Percentiles rank a stretch among this genome's conserved stretches.
phyloP scores from a whole-genome alignment of 1,140 invertebrate species.

The Bombus terrestris region DNA sequence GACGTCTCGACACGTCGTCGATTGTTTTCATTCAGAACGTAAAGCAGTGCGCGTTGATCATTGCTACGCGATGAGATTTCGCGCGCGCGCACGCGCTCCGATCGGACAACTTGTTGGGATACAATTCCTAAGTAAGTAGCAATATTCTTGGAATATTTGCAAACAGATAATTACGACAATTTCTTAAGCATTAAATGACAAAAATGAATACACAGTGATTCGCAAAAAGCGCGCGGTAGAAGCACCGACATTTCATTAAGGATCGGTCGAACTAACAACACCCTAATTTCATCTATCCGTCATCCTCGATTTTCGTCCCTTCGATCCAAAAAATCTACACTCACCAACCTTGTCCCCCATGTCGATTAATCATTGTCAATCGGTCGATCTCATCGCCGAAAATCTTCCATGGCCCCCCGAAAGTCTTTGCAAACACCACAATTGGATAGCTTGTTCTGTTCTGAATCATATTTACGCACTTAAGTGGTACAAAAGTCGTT shows the following conservation, averaged over 20 bases:
- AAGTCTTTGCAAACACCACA: constrained; percentile 10
- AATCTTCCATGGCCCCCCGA: constrained; percentile 21
- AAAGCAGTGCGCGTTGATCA: neutral
- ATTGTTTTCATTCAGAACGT: constrained; percentile 29
- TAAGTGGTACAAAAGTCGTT: neutral
- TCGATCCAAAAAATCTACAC: constrained; percentile 28
- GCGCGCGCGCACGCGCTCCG: neutral
- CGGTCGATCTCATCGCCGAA: constrained; percentile 45
- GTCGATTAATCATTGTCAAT: constrained; percentile 64
- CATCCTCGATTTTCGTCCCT: constrained; percentile 52
- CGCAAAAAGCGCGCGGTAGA: neutral
- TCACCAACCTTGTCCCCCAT: constrained; percentile 1
- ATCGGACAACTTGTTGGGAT: neutral
- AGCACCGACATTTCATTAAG: neutral
- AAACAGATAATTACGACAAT: neutral
- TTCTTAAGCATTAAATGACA: neutral
- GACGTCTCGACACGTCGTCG: neutral
- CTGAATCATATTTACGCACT: no score
- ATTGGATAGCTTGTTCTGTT: constrained; percentile 9
- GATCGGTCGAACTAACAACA: neutral
- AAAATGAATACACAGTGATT: neutral
- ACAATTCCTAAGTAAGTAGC: neutral
- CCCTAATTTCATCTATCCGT: constrained; percentile 55
- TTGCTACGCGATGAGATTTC: neutral
- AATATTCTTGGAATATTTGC: neutral